Base-by-base conservation (phyloP, 2,888 invertebrate genomes). In the Cistogaster globosa region DNA sequence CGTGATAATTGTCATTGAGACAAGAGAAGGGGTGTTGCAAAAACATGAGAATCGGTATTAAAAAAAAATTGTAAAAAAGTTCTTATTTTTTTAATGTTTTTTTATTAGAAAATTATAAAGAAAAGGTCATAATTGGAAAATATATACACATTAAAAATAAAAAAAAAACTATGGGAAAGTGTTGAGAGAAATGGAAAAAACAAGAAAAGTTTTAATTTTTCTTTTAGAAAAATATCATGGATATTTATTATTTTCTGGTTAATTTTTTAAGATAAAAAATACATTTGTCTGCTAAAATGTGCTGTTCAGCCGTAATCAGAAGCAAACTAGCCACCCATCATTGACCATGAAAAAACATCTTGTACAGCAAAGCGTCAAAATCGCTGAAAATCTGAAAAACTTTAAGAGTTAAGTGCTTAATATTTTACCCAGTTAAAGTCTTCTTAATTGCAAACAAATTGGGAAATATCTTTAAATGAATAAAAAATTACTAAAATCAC, bases 21-120 rank as follows among this genome's bases (percentile, higher is more conserved):
- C 45, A 48, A 71, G 45, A 74, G 16, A 53, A 62, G 51, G 71
- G 85, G 82, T 82, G 78, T 85, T 78, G 75, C 78, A 78, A 78
- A 63, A 69, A 85, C 81, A 81, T 81, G 65, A 63, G 58, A 81
- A 81, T 20, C 20, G 53, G 78, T 48, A 71, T 85, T 82, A 81
- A 78, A 51, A 65, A n/a, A 55, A 42, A 42, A 42, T 7, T 42
- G 2, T 6, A 42, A 12, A 42, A 42, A 42, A 12, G 2, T 12
- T 42, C 7, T 42, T 42, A 42, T 11, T 11, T 42, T 12, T 12
- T 42, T 42, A 12, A 12, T 42, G 0, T 48, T 51, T 18, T 32
- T 45, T 18, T 53, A n/a, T 62, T 38, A 58, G 57, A 48, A 68
- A 67, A 68, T 36, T 16, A 11, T 58, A 7, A 5, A 51, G 57